A percentile compares a stretch with the other conserved stretches of the same genome.
Conservation (phyloP, 2,888 invertebrate genomes). For the Epiblema foenella region DNA sequence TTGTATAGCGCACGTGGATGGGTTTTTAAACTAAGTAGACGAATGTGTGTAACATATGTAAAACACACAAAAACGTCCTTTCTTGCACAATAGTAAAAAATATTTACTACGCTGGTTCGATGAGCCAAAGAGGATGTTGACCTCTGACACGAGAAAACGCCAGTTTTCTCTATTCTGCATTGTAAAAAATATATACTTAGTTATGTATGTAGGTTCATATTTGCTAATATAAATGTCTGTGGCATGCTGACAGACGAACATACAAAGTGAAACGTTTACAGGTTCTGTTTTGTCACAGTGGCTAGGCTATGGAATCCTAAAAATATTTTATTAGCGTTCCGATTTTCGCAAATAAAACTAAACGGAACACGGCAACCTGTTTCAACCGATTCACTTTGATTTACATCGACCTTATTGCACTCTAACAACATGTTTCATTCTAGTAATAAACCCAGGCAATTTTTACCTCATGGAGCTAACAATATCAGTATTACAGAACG, state of each 20-base stretch:
- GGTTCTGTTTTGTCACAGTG: neutral
- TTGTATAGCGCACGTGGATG: too few relatives aligned
- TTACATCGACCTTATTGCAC: neutral
- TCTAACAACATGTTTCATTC: neutral
- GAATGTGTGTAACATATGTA: too few relatives aligned
- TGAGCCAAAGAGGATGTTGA: too few relatives aligned
- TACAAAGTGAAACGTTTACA: neutral
- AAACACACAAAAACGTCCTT: too few relatives aligned
- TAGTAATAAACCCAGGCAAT: neutral
- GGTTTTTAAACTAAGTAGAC: too few relatives aligned
- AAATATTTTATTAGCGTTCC: neutral
- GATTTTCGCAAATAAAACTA: neutral
- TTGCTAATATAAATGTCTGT: neutral
- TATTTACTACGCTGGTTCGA: too few relatives aligned
- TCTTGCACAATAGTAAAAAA: too few relatives aligned
- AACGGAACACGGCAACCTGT: neutral
- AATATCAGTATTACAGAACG: constrained; percentile 6
- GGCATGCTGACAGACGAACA: neutral
- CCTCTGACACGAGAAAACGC: too few relatives aligned
- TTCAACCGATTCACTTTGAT: neutral
- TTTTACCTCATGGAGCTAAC: neutral
- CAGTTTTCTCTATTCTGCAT: too few relatives aligned
- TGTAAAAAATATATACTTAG: too few relatives aligned
- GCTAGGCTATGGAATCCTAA: neutral
- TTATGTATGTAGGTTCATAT: too few relatives aligned